Percentiles rank a stretch among this genome's conserved stretches.
phyloP scores from a whole-genome alignment of 2,797 vertebrate species.

The Pantherophis alleghaniensis region DNA sequence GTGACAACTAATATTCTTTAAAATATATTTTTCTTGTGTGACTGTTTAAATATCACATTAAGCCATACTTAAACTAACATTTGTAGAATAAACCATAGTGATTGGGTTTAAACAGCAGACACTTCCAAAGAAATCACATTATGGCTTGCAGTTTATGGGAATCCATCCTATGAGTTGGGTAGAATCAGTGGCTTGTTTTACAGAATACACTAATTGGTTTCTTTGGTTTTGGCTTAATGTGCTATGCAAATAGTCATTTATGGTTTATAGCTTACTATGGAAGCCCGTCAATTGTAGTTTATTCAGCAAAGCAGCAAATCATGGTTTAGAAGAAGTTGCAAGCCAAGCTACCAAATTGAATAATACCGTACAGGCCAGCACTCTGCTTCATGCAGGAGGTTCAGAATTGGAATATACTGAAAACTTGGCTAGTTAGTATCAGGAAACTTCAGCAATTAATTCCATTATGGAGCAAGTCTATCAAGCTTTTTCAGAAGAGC shows the following conservation, averaged over 20 bases:
- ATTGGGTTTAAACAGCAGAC: not conserved
- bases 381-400: not conserved
- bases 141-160: not conserved
- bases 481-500: not conserved
- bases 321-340: not conserved
- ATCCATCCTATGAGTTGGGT: not conserved
- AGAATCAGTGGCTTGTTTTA: not conserved
- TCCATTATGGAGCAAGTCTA: not conserved
- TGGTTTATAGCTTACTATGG: not conserved
- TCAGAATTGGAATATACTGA: not conserved
- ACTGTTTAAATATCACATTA: not conserved
- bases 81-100: not conserved
- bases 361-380: not conserved
- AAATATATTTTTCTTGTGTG: not conserved
- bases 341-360: not conserved
- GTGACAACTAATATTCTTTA: not conserved
- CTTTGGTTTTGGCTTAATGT: not conserved
- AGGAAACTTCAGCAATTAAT: not conserved
- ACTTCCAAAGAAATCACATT: not conserved
- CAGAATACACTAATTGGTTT: not conserved
- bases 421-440: not conserved
- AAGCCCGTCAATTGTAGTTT: not conserved
- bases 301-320: not conserved
- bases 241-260: not conserved
- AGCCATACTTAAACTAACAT: not conserved